These are phyloP conservation scores for Geotrupes spiniger DNA, from an alignment of 2,888 invertebrate genomes.

Conservation along the genomic window DNA sequence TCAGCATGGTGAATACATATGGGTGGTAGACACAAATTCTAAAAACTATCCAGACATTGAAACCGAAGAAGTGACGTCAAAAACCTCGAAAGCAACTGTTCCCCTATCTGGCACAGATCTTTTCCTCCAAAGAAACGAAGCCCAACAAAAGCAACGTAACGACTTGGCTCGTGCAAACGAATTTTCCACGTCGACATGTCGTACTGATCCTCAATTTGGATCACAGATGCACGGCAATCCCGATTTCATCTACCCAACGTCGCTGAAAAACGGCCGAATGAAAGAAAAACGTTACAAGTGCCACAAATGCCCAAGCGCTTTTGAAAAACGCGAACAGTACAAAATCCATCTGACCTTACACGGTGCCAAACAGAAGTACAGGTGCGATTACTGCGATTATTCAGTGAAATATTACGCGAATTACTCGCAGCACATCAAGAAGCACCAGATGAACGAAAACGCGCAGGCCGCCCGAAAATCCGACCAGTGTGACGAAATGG, in stretches of 20 bases:
- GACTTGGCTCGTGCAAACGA: not conserved
- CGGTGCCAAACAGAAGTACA: conserved; percentile 78
- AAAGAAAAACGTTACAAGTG: conserved; percentile 80
- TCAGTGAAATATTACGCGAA: conserved; percentile 85
- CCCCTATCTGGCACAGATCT: conserved; percentile 66
- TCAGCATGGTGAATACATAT: conserved; percentile 44
- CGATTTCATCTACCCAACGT: conserved; percentile 73
- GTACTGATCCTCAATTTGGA: conserved; percentile 66
- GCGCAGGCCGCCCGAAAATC: conserved; percentile 59
- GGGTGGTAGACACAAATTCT: conserved; percentile 34
- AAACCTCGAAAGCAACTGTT: conserved; percentile 46
- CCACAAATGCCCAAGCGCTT: conserved; percentile 83
- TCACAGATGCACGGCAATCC: conserved; percentile 72
- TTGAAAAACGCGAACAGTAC: conserved; percentile 81
- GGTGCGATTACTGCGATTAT: conserved; percentile 82
- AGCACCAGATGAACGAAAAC: conserved; percentile 71
- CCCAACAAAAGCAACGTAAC: conserved; percentile 52
- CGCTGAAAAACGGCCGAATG: conserved; percentile 68
- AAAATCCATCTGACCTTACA: conserved; percentile 79
- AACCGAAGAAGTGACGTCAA: conserved; percentile 27
- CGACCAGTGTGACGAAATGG: conserved; percentile 38
- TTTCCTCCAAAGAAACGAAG: conserved; percentile 63
- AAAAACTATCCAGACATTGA: conserved; percentile 26
- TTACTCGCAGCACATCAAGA: conserved; percentile 76
- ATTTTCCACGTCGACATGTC: conserved; percentile 52